phyloP scores from a whole-genome alignment of 2,113 vertebrate genomes.

The Garra rufa region DNA sequence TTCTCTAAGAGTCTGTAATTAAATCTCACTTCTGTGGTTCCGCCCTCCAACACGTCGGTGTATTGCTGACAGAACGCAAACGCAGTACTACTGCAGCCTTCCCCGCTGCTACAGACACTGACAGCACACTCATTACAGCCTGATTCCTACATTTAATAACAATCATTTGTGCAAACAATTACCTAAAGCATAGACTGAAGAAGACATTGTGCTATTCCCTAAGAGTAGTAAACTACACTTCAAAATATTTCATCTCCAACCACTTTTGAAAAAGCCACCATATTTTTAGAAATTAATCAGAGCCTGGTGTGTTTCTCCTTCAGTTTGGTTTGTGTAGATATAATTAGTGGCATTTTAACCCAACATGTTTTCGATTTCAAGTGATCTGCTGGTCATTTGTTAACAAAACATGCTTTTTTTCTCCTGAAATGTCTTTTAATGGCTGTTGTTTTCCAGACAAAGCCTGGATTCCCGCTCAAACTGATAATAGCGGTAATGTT shows the following conservation, averaged over 20 bases:
- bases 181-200: neutral
- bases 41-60: constrained; percentile 2
- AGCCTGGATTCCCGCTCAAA: neutral
- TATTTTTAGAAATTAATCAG: neutral
- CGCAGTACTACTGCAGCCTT: neutral
- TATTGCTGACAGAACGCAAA: constrained; percentile 8
- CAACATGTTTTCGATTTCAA: neutral
- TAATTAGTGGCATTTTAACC: neutral
- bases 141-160: constrained; percentile 25
- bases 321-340: neutral
- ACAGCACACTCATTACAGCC: constrained; percentile 30
- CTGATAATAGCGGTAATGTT: neutral
- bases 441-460: neutral
- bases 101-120: constrained; percentile 8
- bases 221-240: neutral
- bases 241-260: neutral
- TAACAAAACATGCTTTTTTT: neutral
- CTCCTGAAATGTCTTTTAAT: neutral
- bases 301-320: neutral
- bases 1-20: constrained; percentile 44
- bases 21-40: constrained; percentile 41
- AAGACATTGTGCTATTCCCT: neutral
- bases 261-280: neutral
- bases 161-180: constrained; percentile 31
- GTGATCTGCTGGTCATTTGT: neutral